Conservation (phyloP, 2,113 vertebrate species). For the Apteryx owenii region DNA sequence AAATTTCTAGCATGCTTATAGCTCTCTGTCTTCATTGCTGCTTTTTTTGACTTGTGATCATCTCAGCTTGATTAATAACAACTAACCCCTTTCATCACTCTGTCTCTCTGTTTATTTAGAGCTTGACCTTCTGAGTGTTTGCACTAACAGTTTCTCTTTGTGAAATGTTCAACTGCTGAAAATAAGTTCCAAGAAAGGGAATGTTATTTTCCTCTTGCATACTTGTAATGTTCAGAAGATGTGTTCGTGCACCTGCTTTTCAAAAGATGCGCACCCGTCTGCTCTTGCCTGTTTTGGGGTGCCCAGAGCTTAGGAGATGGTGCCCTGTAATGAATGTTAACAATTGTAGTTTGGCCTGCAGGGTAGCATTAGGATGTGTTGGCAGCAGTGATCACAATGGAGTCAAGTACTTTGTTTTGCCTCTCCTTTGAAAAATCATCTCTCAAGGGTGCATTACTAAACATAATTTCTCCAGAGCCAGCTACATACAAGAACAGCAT, state of each 20-base stretch:
- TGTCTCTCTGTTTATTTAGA: constrained; percentile 49
- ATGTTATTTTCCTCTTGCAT: constrained; percentile 52
- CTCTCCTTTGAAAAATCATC: neutral
- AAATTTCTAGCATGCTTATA: neutral
- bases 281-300: neutral
- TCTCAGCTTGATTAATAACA: constrained; percentile 60
- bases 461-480: neutral
- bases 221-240: neutral
- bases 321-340: neutral
- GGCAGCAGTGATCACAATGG: neutral
- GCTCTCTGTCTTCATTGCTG: neutral
- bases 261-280: neutral
- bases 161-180: constrained; percentile 24
- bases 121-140: constrained; percentile 61
- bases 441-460: neutral
- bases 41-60: constrained; percentile 54
- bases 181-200: constrained; percentile 64
- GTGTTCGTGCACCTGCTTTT: constrained; percentile 7
- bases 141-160: constrained; percentile 61
- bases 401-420: neutral
- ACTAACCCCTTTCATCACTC: constrained; percentile 54
- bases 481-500: neutral
- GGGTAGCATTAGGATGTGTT: neutral
- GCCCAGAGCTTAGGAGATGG: neutral
- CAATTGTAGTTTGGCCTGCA: neutral